Base-by-base conservation (phyloP, 2,888 invertebrate species). In the Metellina segmentata region DNA sequence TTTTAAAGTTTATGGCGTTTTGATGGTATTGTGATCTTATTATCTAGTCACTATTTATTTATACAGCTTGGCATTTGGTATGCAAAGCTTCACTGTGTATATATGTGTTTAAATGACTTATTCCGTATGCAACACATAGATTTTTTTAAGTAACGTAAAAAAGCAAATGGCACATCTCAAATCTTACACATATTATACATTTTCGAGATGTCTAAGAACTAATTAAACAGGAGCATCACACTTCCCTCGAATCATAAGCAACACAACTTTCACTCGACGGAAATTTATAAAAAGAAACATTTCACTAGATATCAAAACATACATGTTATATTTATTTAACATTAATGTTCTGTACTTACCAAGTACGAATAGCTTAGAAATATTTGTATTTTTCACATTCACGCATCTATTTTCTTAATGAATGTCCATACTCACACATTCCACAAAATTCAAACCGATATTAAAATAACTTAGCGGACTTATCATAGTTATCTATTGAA, bases 1-100 rank as follows among this genome's bases (percentile, higher is more conserved):
- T 74, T 89, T 82, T 75, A 89, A 86, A 90, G 81, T 86, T 90
- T 86, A 91, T 86, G 81, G 71, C 70, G 53, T 91, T 86, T 70
- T 20, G 69, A 85, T 71, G 61, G 77, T 77, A 81, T 81, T 75
- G 75, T 70, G 52, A 89, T 89, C 69, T 77, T 69, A 85, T 77
- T 83, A 81, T 81, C 90, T 90, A 90, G 90, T 81, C 51, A 90
- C 34, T 34, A 34, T 48, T 82, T 81, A 85, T 90, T 85, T 85
- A 85, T 85, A 81, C 52, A 49, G 74, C 79, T 74, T 78, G 53
- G 74, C 51, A 81, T 87, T 87, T 78, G 70, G 13, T n/a, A 74
- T 71, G 51, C 70, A 71, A 86, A 52, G 34, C 51, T 49, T 34
- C 19, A 74, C 34, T 72, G 71, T 72, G 49, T 61, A 34, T 51